Evolutionary conservation across 1,140 invertebrate genomes (phyloP).

Genomic region (Chionoecetes opilio): DNA sequence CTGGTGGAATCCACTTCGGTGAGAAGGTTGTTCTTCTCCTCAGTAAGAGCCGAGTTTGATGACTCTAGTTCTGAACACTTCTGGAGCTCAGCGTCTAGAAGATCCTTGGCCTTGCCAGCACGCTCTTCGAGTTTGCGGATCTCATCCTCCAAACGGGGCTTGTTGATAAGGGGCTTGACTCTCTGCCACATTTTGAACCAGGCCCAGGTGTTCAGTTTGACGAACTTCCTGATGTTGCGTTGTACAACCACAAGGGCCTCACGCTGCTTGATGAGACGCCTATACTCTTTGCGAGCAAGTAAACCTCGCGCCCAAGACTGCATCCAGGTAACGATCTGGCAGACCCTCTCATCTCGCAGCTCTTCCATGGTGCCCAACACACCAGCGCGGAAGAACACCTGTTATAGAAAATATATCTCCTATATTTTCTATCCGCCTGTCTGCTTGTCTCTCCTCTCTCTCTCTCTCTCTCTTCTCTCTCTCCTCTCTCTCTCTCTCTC

Average conservation of each 20-base stretch:
- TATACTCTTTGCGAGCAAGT: slow-evolving; percentile 95
- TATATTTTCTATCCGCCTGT: background rate
- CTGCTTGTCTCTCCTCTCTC: background rate
- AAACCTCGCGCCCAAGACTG: slow-evolving; percentile 96
- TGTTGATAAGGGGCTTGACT: slow-evolving; percentile 86
- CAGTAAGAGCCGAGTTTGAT: slow-evolving; percentile 85
- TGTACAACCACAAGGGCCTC: slow-evolving; percentile 87
- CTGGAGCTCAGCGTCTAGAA: slow-evolving; percentile 86
- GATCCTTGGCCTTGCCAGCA: slow-evolving; percentile 84
- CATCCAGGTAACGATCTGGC: slow-evolving; percentile 99
- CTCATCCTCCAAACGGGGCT: slow-evolving; percentile 87
- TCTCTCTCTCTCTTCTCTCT: too few species aligned
- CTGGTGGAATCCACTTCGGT: slow-evolving; percentile 94
- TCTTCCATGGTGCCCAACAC: slow-evolving; percentile 98
- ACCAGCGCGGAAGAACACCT: slow-evolving; percentile 91
- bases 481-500: too few species aligned
- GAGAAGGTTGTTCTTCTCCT: slow-evolving; percentile 75
- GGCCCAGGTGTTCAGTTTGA: slow-evolving; percentile 87
- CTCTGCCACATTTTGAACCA: slow-evolving; percentile 88
- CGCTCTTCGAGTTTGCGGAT: slow-evolving; percentile 82
- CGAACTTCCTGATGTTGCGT: slow-evolving; percentile 87
- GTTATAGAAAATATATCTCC: slow-evolving; percentile 83
- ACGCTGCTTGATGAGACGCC: slow-evolving; percentile 97
- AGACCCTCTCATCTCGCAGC: slow-evolving; percentile 96
- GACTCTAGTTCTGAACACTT: slow-evolving; percentile 87